Conservation (phyloP, 2,888 invertebrate species). For the Dicyrtomina minuta region DNA sequence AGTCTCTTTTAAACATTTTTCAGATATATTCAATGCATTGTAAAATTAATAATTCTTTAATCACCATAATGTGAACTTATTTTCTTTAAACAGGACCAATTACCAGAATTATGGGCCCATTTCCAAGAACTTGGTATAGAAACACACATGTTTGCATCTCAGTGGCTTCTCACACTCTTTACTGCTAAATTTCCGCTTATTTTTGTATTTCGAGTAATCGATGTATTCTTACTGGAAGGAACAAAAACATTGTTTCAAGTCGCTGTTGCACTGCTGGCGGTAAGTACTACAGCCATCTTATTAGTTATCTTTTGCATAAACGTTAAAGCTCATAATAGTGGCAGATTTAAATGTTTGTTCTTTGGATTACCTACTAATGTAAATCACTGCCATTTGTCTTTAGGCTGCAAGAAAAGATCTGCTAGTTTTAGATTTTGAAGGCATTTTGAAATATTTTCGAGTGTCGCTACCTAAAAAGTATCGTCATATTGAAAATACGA, state of each 20-base stretch:
- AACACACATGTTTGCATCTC: conserved; percentile 90
- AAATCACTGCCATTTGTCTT: no score
- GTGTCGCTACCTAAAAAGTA: conserved; percentile 96
- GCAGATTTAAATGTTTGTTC: no score
- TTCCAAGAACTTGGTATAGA: conserved; percentile 84
- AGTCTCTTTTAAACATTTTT: conserved; percentile 38
- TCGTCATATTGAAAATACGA: conserved; percentile 84
- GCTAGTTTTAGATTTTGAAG: conserved; percentile 92
- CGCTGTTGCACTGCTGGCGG: conserved; percentile 86
- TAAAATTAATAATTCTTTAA: background rate
- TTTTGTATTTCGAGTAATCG: conserved; percentile 95
- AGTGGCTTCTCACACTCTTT: conserved; percentile 99
- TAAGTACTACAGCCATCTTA: conserved; percentile 61
- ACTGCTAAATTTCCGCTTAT: conserved; percentile 97
- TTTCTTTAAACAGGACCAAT: conserved; percentile 65
- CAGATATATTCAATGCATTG: background rate
- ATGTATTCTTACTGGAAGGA: conserved; percentile 92
- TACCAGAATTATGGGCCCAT: conserved; percentile 77
- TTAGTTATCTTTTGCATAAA: no score
- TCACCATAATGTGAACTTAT: background rate
- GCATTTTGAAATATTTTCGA: conserved; percentile 95
- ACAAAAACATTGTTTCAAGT: conserved; percentile 95
- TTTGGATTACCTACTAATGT: no score
- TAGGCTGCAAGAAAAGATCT: conserved; percentile 84
- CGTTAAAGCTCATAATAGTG: no score